phyloP scores from a whole-genome alignment of 2,888 invertebrate species.

The Clistopyga incitator region DNA sequence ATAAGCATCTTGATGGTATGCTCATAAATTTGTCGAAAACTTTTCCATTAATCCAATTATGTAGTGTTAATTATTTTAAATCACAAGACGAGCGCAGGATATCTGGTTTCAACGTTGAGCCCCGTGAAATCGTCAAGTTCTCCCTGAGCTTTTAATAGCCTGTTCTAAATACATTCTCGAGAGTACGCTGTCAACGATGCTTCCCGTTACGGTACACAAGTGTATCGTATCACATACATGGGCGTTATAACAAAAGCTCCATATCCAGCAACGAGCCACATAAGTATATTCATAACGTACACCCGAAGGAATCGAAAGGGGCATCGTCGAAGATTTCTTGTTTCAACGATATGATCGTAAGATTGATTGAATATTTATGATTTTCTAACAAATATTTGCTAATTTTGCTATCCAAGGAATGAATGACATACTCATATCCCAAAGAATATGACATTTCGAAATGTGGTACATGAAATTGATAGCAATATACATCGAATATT shows the following conservation, averaged over 20 bases:
- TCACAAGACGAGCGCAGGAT: neutral
- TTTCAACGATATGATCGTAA: too few relatives aligned
- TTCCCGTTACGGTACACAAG: neutral
- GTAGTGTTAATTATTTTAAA: neutral
- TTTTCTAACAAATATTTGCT: too few relatives aligned
- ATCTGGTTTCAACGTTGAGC: neutral
- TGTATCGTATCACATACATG: neutral
- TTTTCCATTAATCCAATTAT: too few relatives aligned
- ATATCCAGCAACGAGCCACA: neutral
- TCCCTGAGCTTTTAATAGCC: slow-evolving; percentile 1
- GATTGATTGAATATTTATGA: slow-evolving; percentile 24
- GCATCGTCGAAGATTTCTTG: slow-evolving; percentile 9
- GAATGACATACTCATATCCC: too few relatives aligned
- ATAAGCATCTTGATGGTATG: too few relatives aligned
- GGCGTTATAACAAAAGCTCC: slow-evolving; percentile 16
- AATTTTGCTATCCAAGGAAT: too few relatives aligned
- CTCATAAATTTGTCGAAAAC: too few relatives aligned
- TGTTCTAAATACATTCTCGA: neutral
- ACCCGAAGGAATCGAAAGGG: slow-evolving; percentile 12
- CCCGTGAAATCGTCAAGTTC: slow-evolving; percentile 2
- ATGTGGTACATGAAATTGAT: too few relatives aligned
- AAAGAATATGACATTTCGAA: too few relatives aligned
- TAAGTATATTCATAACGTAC: slow-evolving; percentile 9
- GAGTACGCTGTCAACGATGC: neutral
- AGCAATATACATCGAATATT: too few relatives aligned